These are phyloP conservation scores for Ondatra zibethicus DNA, from an alignment of 2,113 vertebrate species.

Conservation along the genomic window DNA sequence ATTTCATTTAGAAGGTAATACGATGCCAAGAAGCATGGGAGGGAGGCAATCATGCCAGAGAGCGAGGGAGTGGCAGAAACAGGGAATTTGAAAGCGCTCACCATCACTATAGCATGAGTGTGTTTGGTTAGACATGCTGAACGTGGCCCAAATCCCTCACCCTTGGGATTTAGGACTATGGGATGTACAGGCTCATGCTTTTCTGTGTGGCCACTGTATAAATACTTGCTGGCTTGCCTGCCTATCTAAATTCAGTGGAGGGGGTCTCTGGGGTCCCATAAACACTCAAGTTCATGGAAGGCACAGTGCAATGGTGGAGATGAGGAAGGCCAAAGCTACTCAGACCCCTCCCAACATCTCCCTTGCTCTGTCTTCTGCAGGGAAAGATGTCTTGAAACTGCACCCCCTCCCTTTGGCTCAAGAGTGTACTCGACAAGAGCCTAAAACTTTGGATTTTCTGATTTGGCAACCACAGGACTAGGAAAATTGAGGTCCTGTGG, in stretches of 20 bases:
- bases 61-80: not conserved
- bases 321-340: not conserved
- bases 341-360: not conserved
- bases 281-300: not conserved
- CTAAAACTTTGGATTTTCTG: not conserved
- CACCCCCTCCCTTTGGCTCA: not conserved
- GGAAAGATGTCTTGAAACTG: not conserved
- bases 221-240: not conserved
- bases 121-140: not conserved
- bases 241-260: not conserved
- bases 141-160: not conserved
- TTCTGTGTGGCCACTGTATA: not conserved
- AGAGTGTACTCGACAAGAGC: not conserved
- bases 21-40: not conserved
- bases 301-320: not conserved
- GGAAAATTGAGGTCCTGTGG: not conserved
- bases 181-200: rapidly evolving
- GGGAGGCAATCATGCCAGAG: not conserved
- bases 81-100: not conserved
- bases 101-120: not conserved
- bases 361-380: not conserved
- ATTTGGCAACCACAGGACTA: not conserved
- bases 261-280: not conserved
- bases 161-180: not conserved
- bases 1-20: constrained; percentile 12